Evolutionary conservation across 2,797 vertebrate species (phyloP), one percentile per base, ranked within the genome.

Genomic region (Denticeps clupeoides): DNA sequence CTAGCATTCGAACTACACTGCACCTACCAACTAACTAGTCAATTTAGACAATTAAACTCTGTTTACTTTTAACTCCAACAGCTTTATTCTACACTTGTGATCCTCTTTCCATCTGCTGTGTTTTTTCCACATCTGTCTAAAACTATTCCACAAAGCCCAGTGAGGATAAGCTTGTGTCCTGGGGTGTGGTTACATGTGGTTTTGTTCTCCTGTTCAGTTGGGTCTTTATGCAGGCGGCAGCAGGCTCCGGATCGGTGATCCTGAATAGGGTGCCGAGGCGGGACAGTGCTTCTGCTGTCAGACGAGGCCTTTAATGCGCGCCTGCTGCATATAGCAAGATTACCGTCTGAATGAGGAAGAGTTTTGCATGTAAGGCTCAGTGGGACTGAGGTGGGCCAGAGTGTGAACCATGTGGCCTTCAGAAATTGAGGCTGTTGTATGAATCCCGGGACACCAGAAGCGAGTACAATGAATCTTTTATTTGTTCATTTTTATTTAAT

Each of bases 191-290:
- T 18, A 11, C 32, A 19, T 33, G 24, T 49, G 28, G 54, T 60
- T 64, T 59, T 56, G 49, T 56, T 59, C 50, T 57, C 44, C 12
- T 12, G 31, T 46, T 12, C 47, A 24, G n/a, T 47, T 48, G 26
- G 37, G 43, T 56, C 63, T 69, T 65, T 67, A 71, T 63, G 59
- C 46, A 53, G 51, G 49, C 62, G 25, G 73, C 77, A 77, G 80
- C 80, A 74, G 71, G 78, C 71, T 70, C 71, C 65, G 73, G 75
- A 80, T 80, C 79, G 77, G 44, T 72, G 77, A 47, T 65, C 65
- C 51, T 77, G 65, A 80, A 84, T 75, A 63, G 72, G 75, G 53
- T 8, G 55, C 55, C 56, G 59, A 68, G 59, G 66, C 65, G 62
- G 68, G 41, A 65, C 67, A 73, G 64, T 72, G 63, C 70, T 66